Evolutionary conservation across 1,140 invertebrate species (phyloP).

Genomic region (Liolophura sinensis): DNA sequence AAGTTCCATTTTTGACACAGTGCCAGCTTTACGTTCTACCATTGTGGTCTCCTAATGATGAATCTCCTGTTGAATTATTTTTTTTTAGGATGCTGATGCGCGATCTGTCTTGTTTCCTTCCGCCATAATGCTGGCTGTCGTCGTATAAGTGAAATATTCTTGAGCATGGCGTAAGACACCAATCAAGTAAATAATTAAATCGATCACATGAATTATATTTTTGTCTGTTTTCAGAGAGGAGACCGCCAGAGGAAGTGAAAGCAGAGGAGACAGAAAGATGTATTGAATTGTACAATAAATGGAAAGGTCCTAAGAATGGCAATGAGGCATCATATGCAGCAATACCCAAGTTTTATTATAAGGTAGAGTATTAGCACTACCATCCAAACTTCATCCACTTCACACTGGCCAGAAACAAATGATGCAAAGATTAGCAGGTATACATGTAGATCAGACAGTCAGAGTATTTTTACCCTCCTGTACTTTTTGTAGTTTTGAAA

Average conservation of each 20-base stretch:
- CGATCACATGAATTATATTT: background rate
- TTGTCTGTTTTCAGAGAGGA: slow-evolving; percentile 17
- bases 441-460: background rate
- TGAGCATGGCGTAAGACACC: slow-evolving; percentile 1
- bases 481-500: too few species aligned
- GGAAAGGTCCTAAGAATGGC: slow-evolving; percentile 58
- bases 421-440: background rate
- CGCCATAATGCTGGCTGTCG: too few species aligned
- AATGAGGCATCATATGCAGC: slow-evolving; percentile 37
- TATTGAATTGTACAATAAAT: slow-evolving; percentile 63
- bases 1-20: too few species aligned
- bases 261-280: slow-evolving; percentile 64
- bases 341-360: slow-evolving; percentile 81
- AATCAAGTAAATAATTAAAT: background rate
- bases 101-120: background rate
- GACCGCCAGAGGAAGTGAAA: slow-evolving; percentile 28
- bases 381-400: background rate
- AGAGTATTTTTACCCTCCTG: too few species aligned
- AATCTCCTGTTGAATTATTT: background rate
- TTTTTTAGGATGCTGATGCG: slow-evolving; percentile 4
- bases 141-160: background rate
- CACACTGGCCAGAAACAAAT: background rate
- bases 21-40: background rate
- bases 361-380: slow-evolving; percentile 43
- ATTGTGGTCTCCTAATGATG: background rate